Evolutionary conservation across 2,888 invertebrate species (phyloP).

Genomic region (Tineola bisselliella): DNA sequence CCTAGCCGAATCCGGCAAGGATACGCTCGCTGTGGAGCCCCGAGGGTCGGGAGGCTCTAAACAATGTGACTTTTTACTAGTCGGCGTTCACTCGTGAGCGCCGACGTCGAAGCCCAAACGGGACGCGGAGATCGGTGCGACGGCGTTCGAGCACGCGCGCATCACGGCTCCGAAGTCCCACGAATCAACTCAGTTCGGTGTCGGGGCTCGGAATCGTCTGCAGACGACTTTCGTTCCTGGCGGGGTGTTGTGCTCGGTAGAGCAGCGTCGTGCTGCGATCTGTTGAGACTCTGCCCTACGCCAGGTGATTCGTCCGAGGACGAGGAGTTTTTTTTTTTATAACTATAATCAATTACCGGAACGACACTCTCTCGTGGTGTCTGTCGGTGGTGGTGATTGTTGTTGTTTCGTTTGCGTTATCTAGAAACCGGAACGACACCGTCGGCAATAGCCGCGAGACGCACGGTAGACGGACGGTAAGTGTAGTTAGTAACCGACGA

Average conservation of each 20-base stretch:
- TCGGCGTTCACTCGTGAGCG: constrained; percentile 33
- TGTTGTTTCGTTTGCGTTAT: too few relatives aligned
- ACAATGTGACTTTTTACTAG: constrained; percentile 45
- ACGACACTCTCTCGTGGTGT: background rate
- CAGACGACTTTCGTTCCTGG: constrained; percentile 70
- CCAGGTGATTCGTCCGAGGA: constrained; percentile 23
- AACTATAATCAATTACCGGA: too few relatives aligned
- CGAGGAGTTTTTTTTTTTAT: background rate
- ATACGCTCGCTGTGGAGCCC: constrained; percentile 41
- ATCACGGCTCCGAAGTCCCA: constrained; percentile 27
- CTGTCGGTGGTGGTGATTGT: too few relatives aligned
- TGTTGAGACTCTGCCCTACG: constrained; percentile 68
- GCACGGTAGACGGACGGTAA: too few relatives aligned
- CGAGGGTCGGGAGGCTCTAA: constrained; percentile 54
- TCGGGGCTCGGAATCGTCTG: constrained; percentile 69
- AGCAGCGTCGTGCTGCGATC: constrained; percentile 70
- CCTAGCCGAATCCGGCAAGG: constrained; percentile 63
- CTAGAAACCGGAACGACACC: too few relatives aligned
- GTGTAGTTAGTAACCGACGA: too few relatives aligned
- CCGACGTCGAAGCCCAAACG: constrained; percentile 43
- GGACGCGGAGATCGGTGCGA: constrained; percentile 36
- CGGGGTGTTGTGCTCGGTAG: constrained; percentile 71
- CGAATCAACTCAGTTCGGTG: constrained; percentile 45
- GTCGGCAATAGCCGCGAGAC: too few relatives aligned
- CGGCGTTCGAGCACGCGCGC: constrained; percentile 29